Conservation (phyloP, 2,888 invertebrate genomes). For the Scrobipalpa atriplicella region DNA sequence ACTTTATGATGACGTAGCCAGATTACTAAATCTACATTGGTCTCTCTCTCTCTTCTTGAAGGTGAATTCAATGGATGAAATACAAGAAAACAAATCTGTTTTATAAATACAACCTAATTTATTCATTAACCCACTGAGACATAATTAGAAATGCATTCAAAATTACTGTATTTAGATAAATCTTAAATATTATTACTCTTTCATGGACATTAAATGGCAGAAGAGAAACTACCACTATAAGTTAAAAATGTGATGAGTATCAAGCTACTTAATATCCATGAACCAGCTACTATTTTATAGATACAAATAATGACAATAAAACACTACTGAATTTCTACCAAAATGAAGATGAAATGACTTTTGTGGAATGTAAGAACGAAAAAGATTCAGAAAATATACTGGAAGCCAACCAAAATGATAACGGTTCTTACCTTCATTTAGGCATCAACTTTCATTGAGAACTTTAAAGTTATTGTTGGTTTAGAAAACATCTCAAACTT, state of each 20-base stretch:
- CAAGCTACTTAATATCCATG: constrained; percentile 35
- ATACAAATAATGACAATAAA: constrained; percentile 20
- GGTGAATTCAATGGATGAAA: neutral
- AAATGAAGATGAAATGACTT: constrained; percentile 13
- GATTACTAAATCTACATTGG: too few species aligned
- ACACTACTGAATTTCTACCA: constrained; percentile 7
- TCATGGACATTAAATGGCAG: constrained; percentile 35
- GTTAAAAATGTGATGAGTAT: constrained; percentile 14
- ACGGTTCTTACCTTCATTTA: neutral
- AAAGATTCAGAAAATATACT: constrained; percentile 19
- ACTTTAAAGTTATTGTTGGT: neutral
- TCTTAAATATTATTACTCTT: constrained; percentile 52
- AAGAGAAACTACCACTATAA: neutral
- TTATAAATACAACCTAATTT: constrained; percentile 79
- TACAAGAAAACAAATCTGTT: constrained; percentile 42
- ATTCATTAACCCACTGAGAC: constrained; percentile 69
- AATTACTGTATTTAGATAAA: constrained; percentile 78
- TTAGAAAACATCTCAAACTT: neutral
- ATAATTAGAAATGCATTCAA: constrained; percentile 75
- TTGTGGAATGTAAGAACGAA: constrained; percentile 26
- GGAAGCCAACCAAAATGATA: neutral
- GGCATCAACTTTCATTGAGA: neutral
- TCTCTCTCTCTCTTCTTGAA: too few species aligned
- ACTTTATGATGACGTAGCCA: too few species aligned
- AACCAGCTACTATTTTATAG: constrained; percentile 37